A percentile compares a stretch with the other conserved stretches of the same genome.
Evolutionary conservation across 2,888 invertebrate species (phyloP).

Genomic region (Liopterus haemorrhoidalis): DNA sequence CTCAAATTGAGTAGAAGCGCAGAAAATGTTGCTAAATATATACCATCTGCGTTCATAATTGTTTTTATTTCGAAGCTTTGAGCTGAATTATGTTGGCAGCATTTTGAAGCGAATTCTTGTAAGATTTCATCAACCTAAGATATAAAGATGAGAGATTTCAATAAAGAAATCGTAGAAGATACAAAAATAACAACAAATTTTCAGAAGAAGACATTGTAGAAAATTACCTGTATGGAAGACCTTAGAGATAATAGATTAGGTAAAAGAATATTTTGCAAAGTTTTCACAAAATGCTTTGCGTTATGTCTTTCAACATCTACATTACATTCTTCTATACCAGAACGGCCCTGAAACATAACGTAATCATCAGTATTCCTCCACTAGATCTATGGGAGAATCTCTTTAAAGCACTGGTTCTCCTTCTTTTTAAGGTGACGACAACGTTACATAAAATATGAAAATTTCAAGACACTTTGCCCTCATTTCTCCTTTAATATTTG

Average conservation of each 20-base stretch:
- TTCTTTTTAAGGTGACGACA: too few relatives aligned
- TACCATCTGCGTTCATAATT: slow-evolving; percentile 91
- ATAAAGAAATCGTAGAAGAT: slow-evolving; percentile 6
- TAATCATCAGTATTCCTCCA: too few relatives aligned
- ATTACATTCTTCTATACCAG: slow-evolving; percentile 57
- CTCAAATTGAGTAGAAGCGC: slow-evolving; percentile 76
- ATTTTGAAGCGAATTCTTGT: slow-evolving; percentile 86
- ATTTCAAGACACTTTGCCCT: too few relatives aligned
- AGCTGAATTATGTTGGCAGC: slow-evolving; percentile 76
- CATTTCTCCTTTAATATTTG: too few relatives aligned
- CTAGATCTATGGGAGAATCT: too few relatives aligned
- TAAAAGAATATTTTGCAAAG: slow-evolving; percentile 65
- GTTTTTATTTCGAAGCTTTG: slow-evolving; percentile 59
- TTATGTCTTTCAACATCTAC: slow-evolving; percentile 82
- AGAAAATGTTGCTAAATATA: slow-evolving; percentile 85
- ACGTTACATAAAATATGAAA: too few relatives aligned
- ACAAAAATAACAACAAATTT: slow-evolving; percentile 3
- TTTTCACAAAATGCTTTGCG: slow-evolving; percentile 75
- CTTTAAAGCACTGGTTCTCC: too few relatives aligned
- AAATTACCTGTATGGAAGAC: slow-evolving; percentile 67
- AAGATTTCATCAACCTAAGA: slow-evolving; percentile 76
- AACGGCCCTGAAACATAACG: slow-evolving; percentile 40
- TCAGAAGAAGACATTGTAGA: slow-evolving; percentile 8
- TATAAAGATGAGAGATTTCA: slow-evolving; percentile 3
- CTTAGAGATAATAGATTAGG: slow-evolving; percentile 69